These are phyloP conservation scores for Lasioglossum lativentre DNA, from an alignment of 2,888 invertebrate species.

Conservation along the genomic window DNA sequence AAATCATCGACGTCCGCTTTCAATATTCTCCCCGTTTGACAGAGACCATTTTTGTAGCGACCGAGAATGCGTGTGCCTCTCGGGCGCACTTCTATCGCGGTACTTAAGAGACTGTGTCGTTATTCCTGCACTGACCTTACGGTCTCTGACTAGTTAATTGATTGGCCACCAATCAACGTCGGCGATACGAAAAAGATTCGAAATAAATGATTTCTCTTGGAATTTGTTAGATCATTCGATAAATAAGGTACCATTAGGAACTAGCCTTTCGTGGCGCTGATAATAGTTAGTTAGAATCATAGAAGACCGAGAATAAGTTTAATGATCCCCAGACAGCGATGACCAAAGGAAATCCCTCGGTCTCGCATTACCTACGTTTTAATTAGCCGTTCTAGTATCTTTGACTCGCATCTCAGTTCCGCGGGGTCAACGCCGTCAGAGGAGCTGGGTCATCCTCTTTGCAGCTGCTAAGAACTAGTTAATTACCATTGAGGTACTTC, in stretches of 20 bases:
- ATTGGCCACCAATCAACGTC: background rate
- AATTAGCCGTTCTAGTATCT: slow-evolving; percentile 61
- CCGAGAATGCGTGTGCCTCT: background rate
- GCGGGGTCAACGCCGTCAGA: slow-evolving; percentile 45
- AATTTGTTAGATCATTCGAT: background rate
- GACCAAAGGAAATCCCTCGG: background rate
- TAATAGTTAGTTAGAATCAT: background rate
- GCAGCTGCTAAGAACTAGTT: slow-evolving; percentile 34
- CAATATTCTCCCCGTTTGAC: background rate
- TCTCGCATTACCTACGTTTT: slow-evolving; percentile 54
- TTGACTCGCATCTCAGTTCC: slow-evolving; percentile 47
- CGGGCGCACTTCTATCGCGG: background rate
- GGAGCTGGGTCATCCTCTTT: slow-evolving; percentile 41
- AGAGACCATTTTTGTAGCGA: background rate
- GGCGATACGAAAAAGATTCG: background rate
- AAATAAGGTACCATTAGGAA: background rate
- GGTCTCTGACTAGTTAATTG: background rate
- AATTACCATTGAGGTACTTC: slow-evolving; percentile 57
- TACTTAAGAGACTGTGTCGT: slow-evolving; percentile 1
- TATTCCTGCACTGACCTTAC: background rate
- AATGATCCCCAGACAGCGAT: slow-evolving; percentile 19
- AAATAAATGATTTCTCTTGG: background rate
- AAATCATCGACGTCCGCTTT: slow-evolving; percentile 11
- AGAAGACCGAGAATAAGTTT: slow-evolving; percentile 1
- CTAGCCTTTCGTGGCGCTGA: background rate